Evolutionary conservation across 2,888 invertebrate species (phyloP).

Genomic region (Drosophila infuscata): DNA sequence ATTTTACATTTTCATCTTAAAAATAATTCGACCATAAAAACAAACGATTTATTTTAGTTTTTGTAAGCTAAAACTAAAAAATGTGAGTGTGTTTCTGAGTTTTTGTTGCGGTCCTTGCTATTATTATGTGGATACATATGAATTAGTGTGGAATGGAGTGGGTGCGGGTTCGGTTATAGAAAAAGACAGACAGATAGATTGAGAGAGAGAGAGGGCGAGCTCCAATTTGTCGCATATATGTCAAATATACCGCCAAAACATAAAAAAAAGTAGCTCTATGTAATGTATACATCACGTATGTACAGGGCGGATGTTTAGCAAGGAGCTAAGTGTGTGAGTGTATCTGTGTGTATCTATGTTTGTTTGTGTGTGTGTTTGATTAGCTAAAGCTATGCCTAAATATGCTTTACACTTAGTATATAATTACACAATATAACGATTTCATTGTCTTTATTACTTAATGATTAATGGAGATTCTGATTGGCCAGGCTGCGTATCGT

Average conservation of each 20-base stretch:
- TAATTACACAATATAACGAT: constrained; percentile 59
- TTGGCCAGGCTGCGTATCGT: constrained; percentile 10
- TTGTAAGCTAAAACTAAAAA: constrained; percentile 27
- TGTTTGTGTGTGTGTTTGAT: constrained; percentile 24
- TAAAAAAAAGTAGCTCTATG: background rate
- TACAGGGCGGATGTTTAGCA: background rate
- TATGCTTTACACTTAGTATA: constrained; percentile 49
- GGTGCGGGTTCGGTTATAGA: background rate
- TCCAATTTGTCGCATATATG: background rate
- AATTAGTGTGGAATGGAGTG: background rate
- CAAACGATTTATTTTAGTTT: constrained; percentile 43
- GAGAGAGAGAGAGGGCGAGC: background rate
- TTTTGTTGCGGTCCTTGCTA: constrained; percentile 1
- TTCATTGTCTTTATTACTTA: constrained; percentile 31
- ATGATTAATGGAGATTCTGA: constrained; percentile 43
- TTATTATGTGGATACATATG: background rate
- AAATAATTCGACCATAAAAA: constrained; percentile 56
- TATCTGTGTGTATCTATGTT: constrained; percentile 1
- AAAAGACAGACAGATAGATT: background rate
- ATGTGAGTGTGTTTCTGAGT: constrained; percentile 8
- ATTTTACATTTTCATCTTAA: constrained; percentile 48
- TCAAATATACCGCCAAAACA: constrained; percentile 18
- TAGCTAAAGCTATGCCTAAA: constrained; percentile 69
- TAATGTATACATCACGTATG: constrained; percentile 5
- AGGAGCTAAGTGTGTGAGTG: background rate